These are phyloP conservation scores for Casuarius casuarius DNA, from an alignment of 2,113 vertebrate genomes.

Conservation along the genomic window DNA sequence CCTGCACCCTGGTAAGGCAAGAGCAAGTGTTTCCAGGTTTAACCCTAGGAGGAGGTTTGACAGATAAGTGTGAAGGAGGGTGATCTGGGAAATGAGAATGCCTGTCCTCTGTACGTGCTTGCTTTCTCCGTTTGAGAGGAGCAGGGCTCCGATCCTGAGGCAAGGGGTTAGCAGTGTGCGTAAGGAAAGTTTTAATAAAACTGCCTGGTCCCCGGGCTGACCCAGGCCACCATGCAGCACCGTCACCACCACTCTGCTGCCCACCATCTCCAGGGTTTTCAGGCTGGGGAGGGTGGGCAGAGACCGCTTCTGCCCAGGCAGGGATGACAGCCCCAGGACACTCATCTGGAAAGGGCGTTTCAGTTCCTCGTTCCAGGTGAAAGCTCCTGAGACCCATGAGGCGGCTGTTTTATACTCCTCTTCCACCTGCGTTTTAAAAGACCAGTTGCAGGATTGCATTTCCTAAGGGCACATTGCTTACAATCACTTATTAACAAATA, in stretches of 20 bases:
- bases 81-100: background rate
- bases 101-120: background rate
- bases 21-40: background rate
- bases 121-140: background rate
- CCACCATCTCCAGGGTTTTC: background rate
- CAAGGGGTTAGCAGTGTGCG: background rate
- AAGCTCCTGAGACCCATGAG: background rate
- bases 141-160: background rate
- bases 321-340: too few relatives aligned
- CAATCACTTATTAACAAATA: background rate
- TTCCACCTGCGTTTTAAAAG: background rate
- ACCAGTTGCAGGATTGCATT: background rate
- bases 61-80: background rate
- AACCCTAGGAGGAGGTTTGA: background rate
- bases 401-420: background rate
- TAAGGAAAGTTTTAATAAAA: background rate
- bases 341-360: background rate
- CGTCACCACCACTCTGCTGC: background rate
- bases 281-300: too few relatives aligned
- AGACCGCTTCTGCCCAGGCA: too few relatives aligned
- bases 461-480: fast-evolving
- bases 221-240: too few relatives aligned
- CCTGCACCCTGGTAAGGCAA: background rate
- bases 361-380: background rate
- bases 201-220: background rate